Evolutionary conservation across 2,113 vertebrate genomes (phyloP), one percentile per base, ranked within the genome.

Genomic region (Struthidea cinerea): DNA sequence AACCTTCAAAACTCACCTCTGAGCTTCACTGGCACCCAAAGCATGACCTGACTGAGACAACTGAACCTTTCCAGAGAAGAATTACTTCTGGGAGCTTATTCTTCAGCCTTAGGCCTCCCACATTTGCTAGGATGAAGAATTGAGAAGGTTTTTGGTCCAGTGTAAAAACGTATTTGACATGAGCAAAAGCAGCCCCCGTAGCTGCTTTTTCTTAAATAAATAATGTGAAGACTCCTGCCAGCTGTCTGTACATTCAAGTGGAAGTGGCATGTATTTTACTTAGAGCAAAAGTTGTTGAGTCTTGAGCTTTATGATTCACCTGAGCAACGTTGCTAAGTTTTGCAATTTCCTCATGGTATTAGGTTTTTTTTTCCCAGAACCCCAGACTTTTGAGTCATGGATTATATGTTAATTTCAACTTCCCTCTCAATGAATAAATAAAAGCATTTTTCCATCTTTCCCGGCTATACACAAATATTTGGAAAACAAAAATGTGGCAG

Each of bases 201-300:
- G 35, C 15, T 80, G 50, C 17, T 78, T 88, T 93, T 87, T 76
- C 81, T 57, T 93, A 56, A 87, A 91, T 68, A 94, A 95, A 91
- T 80, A 60, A 93, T 41, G 12, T 53, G 52, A 92, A 80, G 28
- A 77, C 41, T 86, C 83, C 46, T 90, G 56, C 60, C 71, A 95
- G 63, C 27, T 91, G 56, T 83, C 78, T 86, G 67, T 85, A 88
- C 10, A 33, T 39, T 55, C 27, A 87, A 46, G 59, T 65, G 28
- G 27, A 96, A 94, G 21, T 69, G 23, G 70, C 12, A 55, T 20
- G 20, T 37, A 73, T 86, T 93, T 84, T 42, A 94, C 79, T 77
- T 27, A 52, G 13, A 83, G 35, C 7, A 87, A 91, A 93, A 84
- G 35, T 88, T 79, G 28, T 73, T 76, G 67, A 85, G 9, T 85